Percentiles rank a stretch among this genome's conserved stretches.
Evolutionary conservation across 1,140 invertebrate species (phyloP).

Genomic region (Hyposmocoma kahamanoa): DNA sequence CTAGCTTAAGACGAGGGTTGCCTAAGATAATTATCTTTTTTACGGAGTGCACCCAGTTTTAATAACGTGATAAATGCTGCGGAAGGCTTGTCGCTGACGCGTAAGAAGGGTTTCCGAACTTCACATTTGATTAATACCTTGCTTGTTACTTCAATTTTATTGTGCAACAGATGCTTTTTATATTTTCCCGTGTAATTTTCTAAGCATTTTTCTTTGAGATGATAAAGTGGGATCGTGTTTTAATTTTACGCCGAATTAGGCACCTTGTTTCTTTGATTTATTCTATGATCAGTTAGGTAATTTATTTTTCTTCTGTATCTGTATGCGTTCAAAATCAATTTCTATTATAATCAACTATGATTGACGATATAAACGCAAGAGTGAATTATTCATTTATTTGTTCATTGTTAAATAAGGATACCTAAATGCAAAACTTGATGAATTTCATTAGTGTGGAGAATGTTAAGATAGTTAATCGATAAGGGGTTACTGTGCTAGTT

Average conservation of each 20-base stretch:
- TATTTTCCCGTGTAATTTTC: constrained; percentile 51
- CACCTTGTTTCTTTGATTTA: constrained; percentile 34
- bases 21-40: constrained; percentile 74
- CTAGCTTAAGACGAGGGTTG: constrained; percentile 60
- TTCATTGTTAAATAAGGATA: no score
- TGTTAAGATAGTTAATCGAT: no score
- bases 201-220: constrained; percentile 28
- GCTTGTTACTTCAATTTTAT: constrained; percentile 56
- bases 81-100: constrained; percentile 68
- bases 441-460: no score
- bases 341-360: no score
- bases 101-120: constrained; percentile 54
- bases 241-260: constrained; percentile 62
- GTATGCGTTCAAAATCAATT: no score
- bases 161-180: constrained; percentile 70
- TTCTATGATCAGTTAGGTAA: no score
- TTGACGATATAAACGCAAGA: no score
- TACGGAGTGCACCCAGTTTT: constrained; percentile 61
- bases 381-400: no score
- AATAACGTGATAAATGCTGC: constrained; percentile 70
- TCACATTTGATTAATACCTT: constrained; percentile 64
- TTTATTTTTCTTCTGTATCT: no score
- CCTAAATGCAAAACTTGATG: no score
- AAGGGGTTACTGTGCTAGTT: no score
- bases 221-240: constrained; percentile 43